These are phyloP conservation scores for Coelopa frigida DNA, from an alignment of 1,140 invertebrate genomes.

Conservation along the genomic window DNA sequence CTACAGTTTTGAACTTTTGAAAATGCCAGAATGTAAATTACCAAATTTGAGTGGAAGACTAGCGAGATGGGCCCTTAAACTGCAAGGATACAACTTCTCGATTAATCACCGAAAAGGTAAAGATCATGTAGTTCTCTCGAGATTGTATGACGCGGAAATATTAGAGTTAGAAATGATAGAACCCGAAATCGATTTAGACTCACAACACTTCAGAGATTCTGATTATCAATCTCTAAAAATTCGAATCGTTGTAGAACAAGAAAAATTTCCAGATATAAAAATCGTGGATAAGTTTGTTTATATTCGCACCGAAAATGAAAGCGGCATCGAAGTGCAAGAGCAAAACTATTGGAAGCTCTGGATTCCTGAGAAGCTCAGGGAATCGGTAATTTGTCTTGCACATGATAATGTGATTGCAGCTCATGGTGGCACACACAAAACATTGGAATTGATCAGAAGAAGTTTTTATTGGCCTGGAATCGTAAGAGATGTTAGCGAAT, in stretches of 20 bases:
- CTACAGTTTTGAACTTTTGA: too few species aligned
- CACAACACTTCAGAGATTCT: neutral
- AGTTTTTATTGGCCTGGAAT: constrained; percentile 11
- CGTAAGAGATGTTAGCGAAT: constrained; percentile 5
- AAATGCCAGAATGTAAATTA: too few species aligned
- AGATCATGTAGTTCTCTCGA: constrained; percentile 7
- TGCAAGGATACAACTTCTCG: neutral
- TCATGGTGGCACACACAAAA: constrained; percentile 12
- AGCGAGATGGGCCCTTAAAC: constrained; percentile 2
- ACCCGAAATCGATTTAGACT: constrained; percentile 5
- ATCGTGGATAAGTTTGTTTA: constrained; percentile 7
- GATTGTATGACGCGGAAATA: constrained; percentile 18
- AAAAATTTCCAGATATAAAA: constrained; percentile 8
- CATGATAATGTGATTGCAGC: constrained; percentile 1
- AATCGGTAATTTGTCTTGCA: neutral
- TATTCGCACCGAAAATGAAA: constrained; percentile 1
- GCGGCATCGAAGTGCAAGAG: neutral
- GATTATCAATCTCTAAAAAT: constrained; percentile 1
- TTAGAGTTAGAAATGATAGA: neutral
- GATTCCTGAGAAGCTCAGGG: constrained; percentile 3
- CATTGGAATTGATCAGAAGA: constrained; percentile 3
- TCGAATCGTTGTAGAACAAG: neutral
- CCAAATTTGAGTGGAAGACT: constrained; percentile 5
- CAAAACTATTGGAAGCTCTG: constrained; percentile 10
- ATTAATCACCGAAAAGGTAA: constrained; percentile 7